Evolutionary conservation across 1,140 invertebrate genomes (phyloP), one percentile per base, ranked within the genome.

Genomic region (Pemphigus obesinymphae): DNA sequence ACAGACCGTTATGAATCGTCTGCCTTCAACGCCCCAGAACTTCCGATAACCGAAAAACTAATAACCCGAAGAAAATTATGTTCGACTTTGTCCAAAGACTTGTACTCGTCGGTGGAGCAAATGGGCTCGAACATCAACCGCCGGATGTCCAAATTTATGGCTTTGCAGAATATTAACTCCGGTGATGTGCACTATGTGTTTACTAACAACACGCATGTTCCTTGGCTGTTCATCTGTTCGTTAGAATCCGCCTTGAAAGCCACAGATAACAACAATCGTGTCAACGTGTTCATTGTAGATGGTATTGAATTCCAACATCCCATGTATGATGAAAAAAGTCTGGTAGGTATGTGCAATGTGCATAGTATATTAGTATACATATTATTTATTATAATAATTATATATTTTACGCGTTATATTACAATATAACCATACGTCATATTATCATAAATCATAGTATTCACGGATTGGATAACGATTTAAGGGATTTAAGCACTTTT

Each of bases 171-270:
- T 3, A 0, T 45, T 13, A 37, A 17, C 23, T 5, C 26, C 1
- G 8, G 6, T 15, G 76, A 80, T 23, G 40, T 80, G 6, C 76
- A 80, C 37, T 80, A 63, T 8, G 76, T 80, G 40, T 80, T 80
- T 1, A 13, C 31, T 1, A 45, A 61, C 17, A 26, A 11, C 76
- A 26, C 58, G 8, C 40, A 17, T 13, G 17, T 61, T 15, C 37
- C 55, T 2, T 45, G 17, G 55, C 1, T 63, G 37, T 80, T 3
- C 7, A 20, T 29, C 7, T 80, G 76, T 31, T 80, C 76, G 7
- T 23, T 80, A 7, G 76, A 80, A n/a, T 63, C 76, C 8, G 55
- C 23, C 1, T 3, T 80, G 23, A 20, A 3, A 26, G 26, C 23
- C 1, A 63, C 6, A 13, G 23, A 0, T 13, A 11, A 45, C 11